Evolutionary conservation across 2,888 invertebrate genomes (phyloP).

Genomic region (Leucania comma): DNA sequence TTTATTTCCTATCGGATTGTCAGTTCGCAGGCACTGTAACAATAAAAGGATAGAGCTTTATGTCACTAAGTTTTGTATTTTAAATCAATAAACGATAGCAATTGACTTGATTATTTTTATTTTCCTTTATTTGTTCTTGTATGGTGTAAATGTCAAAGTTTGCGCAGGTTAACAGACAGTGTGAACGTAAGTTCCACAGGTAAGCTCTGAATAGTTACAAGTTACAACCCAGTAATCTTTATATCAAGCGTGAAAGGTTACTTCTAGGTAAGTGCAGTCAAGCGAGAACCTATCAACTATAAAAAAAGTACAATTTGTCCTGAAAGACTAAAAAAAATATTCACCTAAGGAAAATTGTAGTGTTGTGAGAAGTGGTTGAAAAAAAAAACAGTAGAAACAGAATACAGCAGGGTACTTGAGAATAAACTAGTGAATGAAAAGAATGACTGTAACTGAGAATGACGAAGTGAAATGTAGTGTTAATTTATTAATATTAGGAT

Average conservation of each 20-base stretch:
- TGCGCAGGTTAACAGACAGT: not conserved
- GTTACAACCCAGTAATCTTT: too few species aligned
- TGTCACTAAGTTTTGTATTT: slow-evolving; percentile 91
- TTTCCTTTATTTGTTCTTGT: slow-evolving; percentile 38
- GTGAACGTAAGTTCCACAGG: not conserved
- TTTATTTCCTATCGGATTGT: slow-evolving; percentile 91
- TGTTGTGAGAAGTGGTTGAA: too few species aligned
- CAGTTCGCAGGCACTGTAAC: slow-evolving; percentile 91
- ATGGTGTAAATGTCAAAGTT: not conserved
- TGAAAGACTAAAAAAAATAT: too few species aligned
- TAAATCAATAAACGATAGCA: slow-evolving; percentile 91
- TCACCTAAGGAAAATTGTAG: too few species aligned
- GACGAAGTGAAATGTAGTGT: too few species aligned
- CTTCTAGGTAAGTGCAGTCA: too few species aligned
- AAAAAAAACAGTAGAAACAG: too few species aligned
- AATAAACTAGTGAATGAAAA: not conserved
- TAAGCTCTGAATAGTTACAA: too few species aligned
- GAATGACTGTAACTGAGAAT: not conserved
- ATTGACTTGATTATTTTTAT: slow-evolving; percentile 79
- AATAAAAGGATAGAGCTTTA: slow-evolving; percentile 91
- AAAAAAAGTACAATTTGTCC: not conserved
- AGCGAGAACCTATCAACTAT: too few species aligned
- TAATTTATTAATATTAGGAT: too few species aligned
- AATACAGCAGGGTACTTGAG: too few species aligned
- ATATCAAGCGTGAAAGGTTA: too few species aligned